phyloP scores from a whole-genome alignment of 2,113 vertebrate species.

The Tragelaphus buxtoni region DNA sequence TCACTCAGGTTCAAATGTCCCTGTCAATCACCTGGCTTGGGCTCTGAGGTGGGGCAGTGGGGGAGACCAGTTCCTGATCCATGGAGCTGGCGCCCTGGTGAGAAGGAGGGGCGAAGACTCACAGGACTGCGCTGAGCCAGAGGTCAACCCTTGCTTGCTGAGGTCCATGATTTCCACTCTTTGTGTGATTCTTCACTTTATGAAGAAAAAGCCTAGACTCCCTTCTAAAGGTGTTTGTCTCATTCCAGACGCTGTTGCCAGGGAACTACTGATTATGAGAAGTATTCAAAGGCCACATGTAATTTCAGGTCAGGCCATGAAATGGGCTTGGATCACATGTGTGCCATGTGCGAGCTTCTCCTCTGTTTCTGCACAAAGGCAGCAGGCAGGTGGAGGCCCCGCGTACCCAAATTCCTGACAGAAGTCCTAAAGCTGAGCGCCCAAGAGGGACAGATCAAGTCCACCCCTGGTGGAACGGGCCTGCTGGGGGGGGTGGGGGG shows the following conservation, averaged over 20 bases:
- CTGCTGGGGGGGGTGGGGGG: accelerated
- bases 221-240: not conserved
- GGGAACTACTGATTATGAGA: not conserved
- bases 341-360: not conserved
- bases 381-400: accelerated
- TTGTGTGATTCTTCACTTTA: not conserved
- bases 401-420: not conserved
- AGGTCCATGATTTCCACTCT: too few species aligned
- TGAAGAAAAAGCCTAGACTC: not conserved
- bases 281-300: too few species aligned
- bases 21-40: accelerated
- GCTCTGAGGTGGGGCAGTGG: accelerated
- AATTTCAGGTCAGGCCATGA: not conserved
- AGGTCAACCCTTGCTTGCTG: accelerated
- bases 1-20: not conserved
- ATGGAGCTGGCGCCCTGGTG: accelerated
- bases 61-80: too few species aligned
- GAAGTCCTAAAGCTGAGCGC: not conserved
- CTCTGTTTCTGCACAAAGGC: not conserved
- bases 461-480: not conserved
- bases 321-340: not conserved
- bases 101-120: not conserved
- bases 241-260: not conserved
- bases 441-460: not conserved
- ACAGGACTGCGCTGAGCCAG: accelerated